Evolutionary conservation across 2,888 invertebrate species (phyloP).

Genomic region (Mythimna impura): DNA sequence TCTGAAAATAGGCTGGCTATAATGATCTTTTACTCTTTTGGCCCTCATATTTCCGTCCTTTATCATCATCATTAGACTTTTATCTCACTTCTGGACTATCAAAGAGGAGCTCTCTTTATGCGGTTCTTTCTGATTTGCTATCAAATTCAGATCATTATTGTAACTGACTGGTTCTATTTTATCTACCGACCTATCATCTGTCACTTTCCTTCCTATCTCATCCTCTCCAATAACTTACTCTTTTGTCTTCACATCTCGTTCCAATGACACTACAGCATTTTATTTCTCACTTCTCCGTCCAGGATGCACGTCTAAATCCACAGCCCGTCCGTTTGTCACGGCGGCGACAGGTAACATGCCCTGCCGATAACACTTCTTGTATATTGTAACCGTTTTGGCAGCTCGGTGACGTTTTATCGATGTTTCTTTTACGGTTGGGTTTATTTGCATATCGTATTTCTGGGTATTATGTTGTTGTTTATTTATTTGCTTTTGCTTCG

Average conservation of each 20-base stretch:
- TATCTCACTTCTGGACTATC: not conserved
- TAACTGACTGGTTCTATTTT: not conserved
- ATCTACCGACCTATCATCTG: not conserved
- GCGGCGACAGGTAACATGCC: constrained; percentile 75
- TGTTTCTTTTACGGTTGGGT: constrained; percentile 60
- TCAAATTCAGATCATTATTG: not conserved
- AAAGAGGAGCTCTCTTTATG: not conserved
- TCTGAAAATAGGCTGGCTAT: not conserved
- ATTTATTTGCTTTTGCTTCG: constrained; percentile 44
- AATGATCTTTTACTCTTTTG: not conserved
- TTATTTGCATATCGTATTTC: constrained; percentile 65
- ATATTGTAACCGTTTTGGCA: constrained; percentile 73
- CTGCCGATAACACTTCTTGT: constrained; percentile 75
- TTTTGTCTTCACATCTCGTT: constrained; percentile 11
- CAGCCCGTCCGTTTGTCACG: constrained; percentile 75
- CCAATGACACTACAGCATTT: constrained; percentile 43
- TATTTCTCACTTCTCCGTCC: constrained; percentile 65
- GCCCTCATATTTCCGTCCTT: not conserved
- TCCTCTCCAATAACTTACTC: not conserved
- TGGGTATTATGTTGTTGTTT: constrained; percentile 43
- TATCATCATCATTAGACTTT: not conserved
- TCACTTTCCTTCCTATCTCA: not conserved
- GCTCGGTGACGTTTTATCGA: constrained; percentile 67
- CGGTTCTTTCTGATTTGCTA: not conserved
- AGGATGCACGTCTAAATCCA: constrained; percentile 80